Base-by-base conservation (phyloP, 2,888 invertebrate species). In the Trilocha varians region DNA sequence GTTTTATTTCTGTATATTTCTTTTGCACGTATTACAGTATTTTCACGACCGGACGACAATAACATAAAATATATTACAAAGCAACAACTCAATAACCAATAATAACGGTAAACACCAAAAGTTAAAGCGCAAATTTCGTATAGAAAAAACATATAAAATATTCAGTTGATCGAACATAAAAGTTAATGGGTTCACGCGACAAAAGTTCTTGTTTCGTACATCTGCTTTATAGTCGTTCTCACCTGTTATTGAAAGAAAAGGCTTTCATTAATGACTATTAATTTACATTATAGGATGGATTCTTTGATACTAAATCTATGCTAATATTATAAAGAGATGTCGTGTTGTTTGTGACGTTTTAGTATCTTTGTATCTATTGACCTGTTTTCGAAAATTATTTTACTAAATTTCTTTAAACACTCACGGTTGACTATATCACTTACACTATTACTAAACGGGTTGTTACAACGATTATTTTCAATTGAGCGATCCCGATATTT, bases 1-100 rank as follows among this genome's bases (percentile, higher is more conserved):
- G n/a, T n/a, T n/a, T n/a, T n/a, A n/a, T n/a, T n/a, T n/a, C n/a
- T n/a, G n/a, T n/a, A n/a, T n/a, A n/a, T n/a, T n/a, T n/a, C n/a
- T n/a, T n/a, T n/a, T n/a, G n/a, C 53, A 43, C 44, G 48, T 48
- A 53, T 59, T 59, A 59, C 55, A 55, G 51, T 57, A 60, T 57
- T 68, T 68, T 63, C 55, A 53, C 44, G 43, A 62, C 61, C 56
- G 59, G 54, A 50, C 53, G 42, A 55, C 59, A 73, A 66, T 70
- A 58, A 52, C 57, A 58, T 60, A 58, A 52, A 56, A 34, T 55
- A 43, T 39, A 38, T 40, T 39, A 53, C 53, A 59, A 59, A 53
- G 52, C 16, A 39, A 43, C 52, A 39, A 37, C 47, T 44, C 50
- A 52, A 54, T 57, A 57, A 58, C 56, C 53, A 52, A 57, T 53